Evolutionary conservation across 1,140 invertebrate species (phyloP).

Genomic region (Listronotus bonariensis): DNA sequence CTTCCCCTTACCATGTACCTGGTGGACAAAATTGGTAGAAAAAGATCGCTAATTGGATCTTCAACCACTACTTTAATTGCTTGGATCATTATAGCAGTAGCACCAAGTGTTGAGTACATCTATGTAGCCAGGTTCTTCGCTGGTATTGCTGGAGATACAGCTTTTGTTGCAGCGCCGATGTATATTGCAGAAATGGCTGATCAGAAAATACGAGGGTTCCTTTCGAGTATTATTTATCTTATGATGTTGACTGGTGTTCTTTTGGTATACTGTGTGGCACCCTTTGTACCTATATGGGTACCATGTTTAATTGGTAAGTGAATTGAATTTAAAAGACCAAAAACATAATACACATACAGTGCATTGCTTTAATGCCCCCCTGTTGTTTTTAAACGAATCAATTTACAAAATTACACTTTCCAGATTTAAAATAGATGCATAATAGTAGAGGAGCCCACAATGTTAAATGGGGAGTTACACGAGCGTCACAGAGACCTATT

Average conservation of each 20-base stretch:
- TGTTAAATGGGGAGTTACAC: too few relatives aligned
- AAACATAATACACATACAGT: too few relatives aligned
- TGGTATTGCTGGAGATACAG: constrained; percentile 46
- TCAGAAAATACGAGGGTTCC: constrained; percentile 49
- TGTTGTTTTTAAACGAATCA: too few relatives aligned
- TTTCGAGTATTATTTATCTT: constrained; percentile 47
- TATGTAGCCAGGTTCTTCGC: constrained; percentile 58
- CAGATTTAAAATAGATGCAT: too few relatives aligned
- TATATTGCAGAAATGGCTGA: constrained; percentile 53
- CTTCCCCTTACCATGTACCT: constrained; percentile 60
- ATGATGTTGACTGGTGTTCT: constrained; percentile 50
- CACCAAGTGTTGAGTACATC: constrained; percentile 55
- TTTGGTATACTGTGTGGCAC: constrained; percentile 45
- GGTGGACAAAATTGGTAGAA: constrained; percentile 69
- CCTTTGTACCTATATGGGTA: constrained; percentile 43
- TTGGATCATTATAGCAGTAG: constrained; percentile 64
- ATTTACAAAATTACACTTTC: too few relatives aligned
- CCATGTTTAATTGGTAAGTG: constrained; percentile 40
- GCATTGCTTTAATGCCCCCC: too few relatives aligned
- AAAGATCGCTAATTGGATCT: constrained; percentile 61
- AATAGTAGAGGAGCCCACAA: too few relatives aligned
- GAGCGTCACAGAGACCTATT: too few relatives aligned
- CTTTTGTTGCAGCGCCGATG: constrained; percentile 50
- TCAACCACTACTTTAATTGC: constrained; percentile 65
- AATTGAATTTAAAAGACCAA: neutral